Conservation (phyloP, 2,113 vertebrate species). For the Sinocyclocheilus grahami region DNA sequence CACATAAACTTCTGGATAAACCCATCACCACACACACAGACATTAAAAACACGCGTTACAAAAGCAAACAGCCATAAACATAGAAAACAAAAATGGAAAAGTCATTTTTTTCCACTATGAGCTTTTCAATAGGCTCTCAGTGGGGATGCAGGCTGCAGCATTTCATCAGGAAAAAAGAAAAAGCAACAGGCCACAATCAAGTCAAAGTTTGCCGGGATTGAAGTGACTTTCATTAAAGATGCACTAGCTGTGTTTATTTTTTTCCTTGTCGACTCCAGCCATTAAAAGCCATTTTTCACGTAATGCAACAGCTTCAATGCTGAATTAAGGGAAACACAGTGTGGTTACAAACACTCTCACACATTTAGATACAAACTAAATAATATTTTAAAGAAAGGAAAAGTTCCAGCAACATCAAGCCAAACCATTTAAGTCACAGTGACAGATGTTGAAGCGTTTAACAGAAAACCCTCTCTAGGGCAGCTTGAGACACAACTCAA, state of each 20-base stretch:
- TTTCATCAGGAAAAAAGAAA: slow-evolving; percentile 4
- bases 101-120: slow-evolving; percentile 44
- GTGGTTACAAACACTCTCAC: slow-evolving; percentile 12
- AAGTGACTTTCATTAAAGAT: slow-evolving; percentile 48
- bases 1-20: slow-evolving; percentile 16
- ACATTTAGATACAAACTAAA: background rate
- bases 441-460: background rate
- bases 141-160: slow-evolving; percentile 7
- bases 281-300: slow-evolving; percentile 34
- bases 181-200: slow-evolving; percentile 43
- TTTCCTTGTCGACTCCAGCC: background rate
- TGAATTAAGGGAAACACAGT: slow-evolving; percentile 9
- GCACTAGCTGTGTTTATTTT: slow-evolving; percentile 10
- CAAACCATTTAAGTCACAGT: background rate
- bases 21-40: background rate
- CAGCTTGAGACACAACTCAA: background rate
- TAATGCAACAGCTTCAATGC: slow-evolving; percentile 35
- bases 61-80: slow-evolving; percentile 23
- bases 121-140: slow-evolving; percentile 28
- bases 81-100: slow-evolving; percentile 27
- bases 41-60: background rate
- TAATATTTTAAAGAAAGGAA: background rate
- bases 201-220: slow-evolving; percentile 34
- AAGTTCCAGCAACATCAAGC: background rate
- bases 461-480: background rate